A percentile compares a stretch with the other conserved stretches of the same genome.
These are phyloP conservation scores for Caenorhabditis remanei DNA, from an alignment of 1,140 invertebrate species.

Conservation along the genomic window DNA sequence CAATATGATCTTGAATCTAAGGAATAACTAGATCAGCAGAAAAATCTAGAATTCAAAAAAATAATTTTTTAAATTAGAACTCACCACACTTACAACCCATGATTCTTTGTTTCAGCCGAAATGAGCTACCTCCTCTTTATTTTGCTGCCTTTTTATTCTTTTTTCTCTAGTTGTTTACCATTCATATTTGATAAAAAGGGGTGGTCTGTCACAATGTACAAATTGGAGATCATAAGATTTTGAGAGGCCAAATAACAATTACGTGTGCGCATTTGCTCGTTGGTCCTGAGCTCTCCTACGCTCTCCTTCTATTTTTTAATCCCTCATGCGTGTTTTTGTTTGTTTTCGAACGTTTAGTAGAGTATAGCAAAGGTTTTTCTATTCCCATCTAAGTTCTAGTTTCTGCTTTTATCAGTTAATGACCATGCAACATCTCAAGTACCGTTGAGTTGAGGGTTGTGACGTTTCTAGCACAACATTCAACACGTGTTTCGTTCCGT, in stretches of 20 bases:
- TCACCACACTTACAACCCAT: constrained; percentile 50
- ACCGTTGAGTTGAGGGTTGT: background rate
- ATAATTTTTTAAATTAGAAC: no score
- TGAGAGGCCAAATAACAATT: constrained; percentile 17
- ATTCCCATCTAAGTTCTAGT: background rate
- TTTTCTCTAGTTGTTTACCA: constrained; percentile 19
- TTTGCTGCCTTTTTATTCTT: constrained; percentile 24
- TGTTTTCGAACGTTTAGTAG: constrained; percentile 11
- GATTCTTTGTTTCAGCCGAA: constrained; percentile 24
- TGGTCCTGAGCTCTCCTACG: background rate
- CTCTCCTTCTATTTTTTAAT: background rate
- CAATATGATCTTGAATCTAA: no score
- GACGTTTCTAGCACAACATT: constrained; percentile 46
- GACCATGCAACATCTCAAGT: constrained; percentile 1
- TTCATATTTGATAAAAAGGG: constrained; percentile 28
- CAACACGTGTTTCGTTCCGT: constrained; percentile 31
- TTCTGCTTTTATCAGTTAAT: constrained; percentile 45
- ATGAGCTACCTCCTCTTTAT: background rate
- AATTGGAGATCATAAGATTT: constrained; percentile 9
- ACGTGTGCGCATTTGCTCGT: constrained; percentile 12
- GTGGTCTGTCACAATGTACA: constrained; percentile 48
- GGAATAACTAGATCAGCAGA: no score
- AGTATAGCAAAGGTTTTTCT: background rate
- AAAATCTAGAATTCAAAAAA: no score
- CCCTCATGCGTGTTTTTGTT: background rate